These are phyloP conservation scores for Brachionus paranguensis DNA, from an alignment of 1,140 invertebrate species.

Conservation along the genomic window DNA sequence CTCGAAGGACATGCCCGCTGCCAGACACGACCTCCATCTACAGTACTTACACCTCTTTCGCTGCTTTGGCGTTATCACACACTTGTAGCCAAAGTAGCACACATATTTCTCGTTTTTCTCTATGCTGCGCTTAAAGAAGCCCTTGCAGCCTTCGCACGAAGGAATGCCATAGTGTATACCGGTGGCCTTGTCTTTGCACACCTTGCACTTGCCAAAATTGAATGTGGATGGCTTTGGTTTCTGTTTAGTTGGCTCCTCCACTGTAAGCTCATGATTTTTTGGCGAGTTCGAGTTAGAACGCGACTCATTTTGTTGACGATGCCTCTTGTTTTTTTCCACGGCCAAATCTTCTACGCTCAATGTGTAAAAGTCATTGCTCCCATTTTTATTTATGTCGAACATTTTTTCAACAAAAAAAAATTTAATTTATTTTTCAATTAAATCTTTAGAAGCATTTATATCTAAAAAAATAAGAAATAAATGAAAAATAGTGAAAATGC, in stretches of 20 bases:
- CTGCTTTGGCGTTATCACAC: constrained; percentile 52
- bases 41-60: constrained; percentile 55
- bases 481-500: background rate
- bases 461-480: background rate
- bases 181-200: constrained; percentile 33
- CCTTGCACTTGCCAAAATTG: constrained; percentile 34
- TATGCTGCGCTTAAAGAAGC: constrained; percentile 46
- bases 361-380: background rate
- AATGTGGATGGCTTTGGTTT: background rate
- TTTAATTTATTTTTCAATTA: background rate
- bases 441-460: background rate
- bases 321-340: background rate
- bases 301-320: background rate
- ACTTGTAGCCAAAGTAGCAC: constrained; percentile 54
- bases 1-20: constrained; percentile 33
- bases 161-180: constrained; percentile 35
- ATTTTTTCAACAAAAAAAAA: background rate
- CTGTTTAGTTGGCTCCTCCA: background rate
- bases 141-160: constrained; percentile 36
- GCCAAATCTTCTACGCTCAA: background rate
- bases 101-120: constrained; percentile 55
- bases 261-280: background rate
- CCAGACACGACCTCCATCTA: constrained; percentile 55
- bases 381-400: background rate
- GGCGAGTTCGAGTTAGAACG: background rate